phyloP scores from a whole-genome alignment of 2,797 vertebrate genomes.

The Tarsius wallacei region DNA sequence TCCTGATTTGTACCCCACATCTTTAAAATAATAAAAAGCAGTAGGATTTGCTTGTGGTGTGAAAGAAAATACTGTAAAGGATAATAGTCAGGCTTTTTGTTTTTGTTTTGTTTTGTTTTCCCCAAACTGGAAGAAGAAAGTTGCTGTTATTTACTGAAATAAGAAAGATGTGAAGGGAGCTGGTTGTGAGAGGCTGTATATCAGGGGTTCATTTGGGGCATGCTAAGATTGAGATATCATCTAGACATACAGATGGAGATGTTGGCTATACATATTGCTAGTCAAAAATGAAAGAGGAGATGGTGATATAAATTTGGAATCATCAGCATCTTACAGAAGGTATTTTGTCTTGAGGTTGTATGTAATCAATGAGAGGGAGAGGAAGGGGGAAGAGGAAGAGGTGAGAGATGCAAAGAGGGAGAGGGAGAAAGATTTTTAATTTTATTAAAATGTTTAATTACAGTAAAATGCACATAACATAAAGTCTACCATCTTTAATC shows the following conservation, averaged over 20 bases:
- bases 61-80: neutral
- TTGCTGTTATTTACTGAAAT: too few relatives aligned
- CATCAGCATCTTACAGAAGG: neutral
- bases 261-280: neutral
- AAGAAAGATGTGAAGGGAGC: too few relatives aligned
- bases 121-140: too few relatives aligned
- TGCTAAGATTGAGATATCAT: neutral
- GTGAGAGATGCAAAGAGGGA: neutral
- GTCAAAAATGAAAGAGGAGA: neutral
- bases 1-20: too few relatives aligned
- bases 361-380: neutral
- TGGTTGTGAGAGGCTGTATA: too few relatives aligned
- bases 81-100: neutral
- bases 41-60: neutral
- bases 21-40: neutral
- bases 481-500: neutral
- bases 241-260: neutral
- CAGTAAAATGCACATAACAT: neutral
- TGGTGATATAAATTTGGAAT: neutral
- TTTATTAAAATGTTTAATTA: neutral
- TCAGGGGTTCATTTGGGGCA: neutral
- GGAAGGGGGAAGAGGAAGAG: neutral
- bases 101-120: too few relatives aligned
- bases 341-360: neutral
- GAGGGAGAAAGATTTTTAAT: neutral